Conservation (phyloP, 2,888 invertebrate species). For the Drosophila buzzatii region DNA sequence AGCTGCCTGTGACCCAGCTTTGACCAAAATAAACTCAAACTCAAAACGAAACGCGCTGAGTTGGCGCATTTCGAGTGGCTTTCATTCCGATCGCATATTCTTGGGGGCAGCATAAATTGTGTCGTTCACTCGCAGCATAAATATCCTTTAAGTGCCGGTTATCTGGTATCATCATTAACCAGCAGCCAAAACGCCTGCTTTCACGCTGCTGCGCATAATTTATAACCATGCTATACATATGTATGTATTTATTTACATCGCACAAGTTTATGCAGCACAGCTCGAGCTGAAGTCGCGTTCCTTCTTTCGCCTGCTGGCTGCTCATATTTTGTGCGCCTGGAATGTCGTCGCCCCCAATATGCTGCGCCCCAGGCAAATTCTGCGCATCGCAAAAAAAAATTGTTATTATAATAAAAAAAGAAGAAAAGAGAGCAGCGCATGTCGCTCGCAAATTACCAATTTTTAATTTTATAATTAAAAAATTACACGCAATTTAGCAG, state of each 20-base stretch:
- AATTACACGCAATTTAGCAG: slow-evolving; percentile 37
- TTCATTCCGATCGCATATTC: slow-evolving; percentile 15
- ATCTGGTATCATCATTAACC: slow-evolving; percentile 75
- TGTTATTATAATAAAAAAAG: slow-evolving; percentile 15
- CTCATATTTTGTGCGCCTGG: slow-evolving; percentile 64
- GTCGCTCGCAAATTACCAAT: slow-evolving; percentile 44
- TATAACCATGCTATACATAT: not conserved
- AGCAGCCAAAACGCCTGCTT: slow-evolving; percentile 71
- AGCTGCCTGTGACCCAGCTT: slow-evolving; percentile 40
- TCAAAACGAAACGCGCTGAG: slow-evolving; percentile 27
- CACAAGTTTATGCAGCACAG: slow-evolving; percentile 64
- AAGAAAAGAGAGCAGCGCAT: slow-evolving; percentile 6
- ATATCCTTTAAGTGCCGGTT: slow-evolving; percentile 76
- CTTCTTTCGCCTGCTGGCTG: slow-evolving; percentile 27
- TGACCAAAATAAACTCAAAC: slow-evolving; percentile 44
- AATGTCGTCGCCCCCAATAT: slow-evolving; percentile 66
- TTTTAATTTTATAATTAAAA: slow-evolving; percentile 51
- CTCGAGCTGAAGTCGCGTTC: slow-evolving; percentile 44
- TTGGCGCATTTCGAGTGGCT: slow-evolving; percentile 41
- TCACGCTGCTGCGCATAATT: slow-evolving; percentile 69
- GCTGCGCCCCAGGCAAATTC: slow-evolving; percentile 48
- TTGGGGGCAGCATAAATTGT: slow-evolving; percentile 36
- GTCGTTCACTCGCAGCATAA: slow-evolving; percentile 57
- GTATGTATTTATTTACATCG: slow-evolving; percentile 19
- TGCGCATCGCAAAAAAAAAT: slow-evolving; percentile 24